Evolutionary conservation across 2,888 invertebrate genomes (phyloP).

Genomic region (Galeruca laticollis): DNA sequence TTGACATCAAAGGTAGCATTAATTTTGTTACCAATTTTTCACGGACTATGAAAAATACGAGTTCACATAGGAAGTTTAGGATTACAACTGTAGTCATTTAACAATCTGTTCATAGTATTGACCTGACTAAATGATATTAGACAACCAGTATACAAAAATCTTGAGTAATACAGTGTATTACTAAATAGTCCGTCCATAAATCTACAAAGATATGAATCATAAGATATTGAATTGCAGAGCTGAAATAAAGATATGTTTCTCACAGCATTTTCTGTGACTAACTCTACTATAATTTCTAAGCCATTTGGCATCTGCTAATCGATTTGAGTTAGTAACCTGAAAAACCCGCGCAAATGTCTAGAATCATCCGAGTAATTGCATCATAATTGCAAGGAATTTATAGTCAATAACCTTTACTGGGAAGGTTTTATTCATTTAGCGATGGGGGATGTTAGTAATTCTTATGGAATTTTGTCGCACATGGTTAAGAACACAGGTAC

Average conservation of each 20-base stretch:
- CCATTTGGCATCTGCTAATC: background rate
- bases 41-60: too few species aligned
- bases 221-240: too few species aligned
- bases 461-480: background rate
- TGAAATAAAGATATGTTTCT: background rate
- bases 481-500: background rate
- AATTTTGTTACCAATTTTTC: too few species aligned
- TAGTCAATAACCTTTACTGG: background rate
- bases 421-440: background rate
- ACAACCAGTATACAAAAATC: too few species aligned
- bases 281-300: background rate
- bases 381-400: background rate
- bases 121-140: too few species aligned
- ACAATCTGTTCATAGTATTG: too few species aligned
- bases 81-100: too few species aligned
- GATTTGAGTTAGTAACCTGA: background rate
- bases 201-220: too few species aligned
- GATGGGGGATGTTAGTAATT: background rate
- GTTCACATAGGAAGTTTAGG: too few species aligned
- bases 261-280: background rate
- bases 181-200: background rate
- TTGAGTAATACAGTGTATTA: too few species aligned
- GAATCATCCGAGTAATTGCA: background rate
- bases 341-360: conserved; percentile 1
- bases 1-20: too few species aligned